Conservation (phyloP, 2,797 vertebrate species). For the Menidia menidia region DNA sequence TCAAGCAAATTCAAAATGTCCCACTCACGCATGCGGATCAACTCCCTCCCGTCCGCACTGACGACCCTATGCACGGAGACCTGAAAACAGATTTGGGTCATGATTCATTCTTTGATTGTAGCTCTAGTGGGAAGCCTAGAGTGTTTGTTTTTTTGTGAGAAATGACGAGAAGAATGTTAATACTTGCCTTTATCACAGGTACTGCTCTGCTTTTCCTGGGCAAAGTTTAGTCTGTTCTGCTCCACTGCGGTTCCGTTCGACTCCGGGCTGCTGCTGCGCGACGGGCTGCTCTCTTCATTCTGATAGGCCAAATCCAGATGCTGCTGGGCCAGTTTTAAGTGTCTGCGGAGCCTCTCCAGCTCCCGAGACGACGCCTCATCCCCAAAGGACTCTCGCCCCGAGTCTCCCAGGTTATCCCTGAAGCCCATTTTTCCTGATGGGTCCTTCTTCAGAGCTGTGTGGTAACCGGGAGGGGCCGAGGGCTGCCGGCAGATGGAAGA, state of each 20-base stretch:
- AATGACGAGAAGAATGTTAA: no score
- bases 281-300: constrained; percentile 83
- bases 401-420: constrained; percentile 81
- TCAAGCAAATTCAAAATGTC: constrained; percentile 53
- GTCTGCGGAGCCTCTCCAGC: constrained; percentile 85
- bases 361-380: constrained; percentile 80
- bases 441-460: constrained; percentile 87
- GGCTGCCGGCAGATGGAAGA: constrained; percentile 80
- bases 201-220: constrained; percentile 90
- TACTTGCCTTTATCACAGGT: constrained; percentile 84
- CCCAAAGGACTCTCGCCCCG: constrained; percentile 78
- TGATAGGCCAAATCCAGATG: constrained; percentile 91
- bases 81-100: constrained; percentile 46
- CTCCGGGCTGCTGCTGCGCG: constrained; percentile 91
- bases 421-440: constrained; percentile 81
- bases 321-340: constrained; percentile 91
- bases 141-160: no score
- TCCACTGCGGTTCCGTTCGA: constrained; percentile 89
- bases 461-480: constrained; percentile 89
- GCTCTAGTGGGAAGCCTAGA: no score
- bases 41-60: constrained; percentile 52
- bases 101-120: background rate
- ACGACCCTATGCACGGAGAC: constrained; percentile 63
- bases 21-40: constrained; percentile 19
- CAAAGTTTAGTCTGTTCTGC: constrained; percentile 93